These are phyloP conservation scores for Lates japonicus DNA, from an alignment of 2,797 vertebrate genomes.

Conservation along the genomic window DNA sequence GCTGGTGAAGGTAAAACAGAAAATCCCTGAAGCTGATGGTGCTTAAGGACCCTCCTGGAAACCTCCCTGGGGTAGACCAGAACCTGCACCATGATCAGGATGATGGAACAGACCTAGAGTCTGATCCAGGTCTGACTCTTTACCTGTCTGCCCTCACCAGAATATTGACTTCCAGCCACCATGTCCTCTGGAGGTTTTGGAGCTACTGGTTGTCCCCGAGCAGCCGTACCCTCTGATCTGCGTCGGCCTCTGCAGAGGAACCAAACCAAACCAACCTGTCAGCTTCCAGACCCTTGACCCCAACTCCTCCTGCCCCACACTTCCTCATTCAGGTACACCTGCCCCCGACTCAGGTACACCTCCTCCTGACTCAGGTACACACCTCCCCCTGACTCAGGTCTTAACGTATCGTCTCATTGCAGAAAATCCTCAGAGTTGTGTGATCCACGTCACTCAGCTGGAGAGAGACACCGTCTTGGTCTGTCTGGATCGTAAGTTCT, in stretches of 20 bases:
- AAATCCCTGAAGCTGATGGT: not conserved
- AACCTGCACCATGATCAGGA: too few species aligned
- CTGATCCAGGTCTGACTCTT: too few species aligned
- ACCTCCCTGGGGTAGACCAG: too few species aligned
- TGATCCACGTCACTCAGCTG: constrained; percentile 89
- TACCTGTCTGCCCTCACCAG: constrained; percentile 70
- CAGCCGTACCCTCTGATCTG: constrained; percentile 92
- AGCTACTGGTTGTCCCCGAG: constrained; percentile 93
- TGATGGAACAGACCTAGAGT: not conserved
- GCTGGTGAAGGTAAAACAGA: constrained; percentile 90
- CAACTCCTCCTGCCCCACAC: constrained; percentile 83
- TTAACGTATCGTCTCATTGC: not conserved
- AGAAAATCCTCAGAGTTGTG: constrained; percentile 88
- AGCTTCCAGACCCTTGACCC: constrained; percentile 93
- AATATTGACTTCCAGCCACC: constrained; percentile 93
- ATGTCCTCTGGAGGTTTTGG: constrained; percentile 91
- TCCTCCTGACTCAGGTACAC: not conserved
- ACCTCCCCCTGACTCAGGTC: too few species aligned
- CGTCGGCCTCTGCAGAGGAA: constrained; percentile 90
- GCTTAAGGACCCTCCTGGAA: too few species aligned
- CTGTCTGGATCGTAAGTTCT: constrained; percentile 89
- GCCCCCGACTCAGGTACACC: not conserved
- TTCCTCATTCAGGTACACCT: not conserved
- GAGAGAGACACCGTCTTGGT: constrained; percentile 91
- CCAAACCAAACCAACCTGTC: constrained; percentile 90